Conservation (phyloP, 2,797 vertebrate genomes). For the Lemur catta region DNA sequence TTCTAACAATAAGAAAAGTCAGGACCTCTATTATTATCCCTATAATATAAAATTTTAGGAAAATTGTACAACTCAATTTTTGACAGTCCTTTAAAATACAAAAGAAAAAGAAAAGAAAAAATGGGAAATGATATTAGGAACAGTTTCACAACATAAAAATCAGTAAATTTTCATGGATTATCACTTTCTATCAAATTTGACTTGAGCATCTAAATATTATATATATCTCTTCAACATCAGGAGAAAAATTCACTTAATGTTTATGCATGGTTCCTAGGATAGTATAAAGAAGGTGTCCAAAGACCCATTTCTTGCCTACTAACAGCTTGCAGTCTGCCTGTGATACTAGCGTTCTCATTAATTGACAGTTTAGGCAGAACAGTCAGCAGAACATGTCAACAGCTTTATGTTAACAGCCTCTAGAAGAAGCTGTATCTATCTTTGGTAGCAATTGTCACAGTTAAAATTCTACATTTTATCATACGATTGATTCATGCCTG, state of each 20-base stretch:
- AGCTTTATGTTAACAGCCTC: neutral
- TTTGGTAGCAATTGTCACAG: neutral
- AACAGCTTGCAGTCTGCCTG: accelerated
- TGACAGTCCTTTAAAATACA: neutral
- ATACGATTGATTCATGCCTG: neutral
- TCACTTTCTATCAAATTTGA: neutral
- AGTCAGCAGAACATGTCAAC: neutral
- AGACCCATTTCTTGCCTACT: neutral
- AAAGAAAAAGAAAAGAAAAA: neutral
- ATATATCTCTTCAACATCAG: neutral
- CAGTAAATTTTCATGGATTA: neutral
- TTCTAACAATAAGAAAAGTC: neutral
- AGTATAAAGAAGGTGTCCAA: neutral
- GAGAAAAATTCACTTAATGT: neutral
- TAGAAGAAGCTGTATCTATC: neutral
- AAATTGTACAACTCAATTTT: neutral
- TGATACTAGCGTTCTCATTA: neutral
- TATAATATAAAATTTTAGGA: neutral
- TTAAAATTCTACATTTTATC: neutral
- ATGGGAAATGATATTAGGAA: neutral
- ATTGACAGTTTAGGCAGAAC: neutral
- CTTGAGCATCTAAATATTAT: neutral
- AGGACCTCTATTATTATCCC: neutral
- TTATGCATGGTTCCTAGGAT: neutral
- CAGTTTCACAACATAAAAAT: neutral